Conservation (phyloP, 1,140 invertebrate species). For the Drosophila suzukii region DNA sequence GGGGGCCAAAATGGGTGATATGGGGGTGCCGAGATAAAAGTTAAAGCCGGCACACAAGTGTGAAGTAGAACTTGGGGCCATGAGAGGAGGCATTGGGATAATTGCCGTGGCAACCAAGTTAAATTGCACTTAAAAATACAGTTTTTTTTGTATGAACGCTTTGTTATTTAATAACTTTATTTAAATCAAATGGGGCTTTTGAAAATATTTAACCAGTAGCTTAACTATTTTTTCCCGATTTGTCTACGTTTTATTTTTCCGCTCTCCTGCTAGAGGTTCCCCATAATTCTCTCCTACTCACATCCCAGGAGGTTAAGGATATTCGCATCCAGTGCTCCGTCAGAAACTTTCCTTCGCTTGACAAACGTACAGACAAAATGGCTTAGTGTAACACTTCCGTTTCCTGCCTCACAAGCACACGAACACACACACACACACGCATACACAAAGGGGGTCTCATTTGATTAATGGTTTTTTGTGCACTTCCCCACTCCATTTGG, state of each 20-base stretch:
- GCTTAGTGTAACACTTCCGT: slow-evolving; percentile 78
- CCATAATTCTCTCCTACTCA: slow-evolving; percentile 11
- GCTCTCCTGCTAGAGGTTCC: not conserved
- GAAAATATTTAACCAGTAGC: too few species aligned
- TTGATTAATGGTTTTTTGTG: slow-evolving; percentile 77
- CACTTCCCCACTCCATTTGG: slow-evolving; percentile 11
- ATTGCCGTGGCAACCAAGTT: slow-evolving; percentile 10
- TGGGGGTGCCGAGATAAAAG: slow-evolving; percentile 38
- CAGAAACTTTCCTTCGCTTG: slow-evolving; percentile 35
- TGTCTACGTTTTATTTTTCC: not conserved
- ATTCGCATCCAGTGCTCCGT: slow-evolving; percentile 8
- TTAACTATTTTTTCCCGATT: too few species aligned
- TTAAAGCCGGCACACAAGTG: slow-evolving; percentile 46
- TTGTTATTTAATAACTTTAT: not conserved
- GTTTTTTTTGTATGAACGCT: not conserved
- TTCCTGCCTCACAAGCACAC: slow-evolving; percentile 42
- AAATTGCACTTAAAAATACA: slow-evolving; percentile 15
- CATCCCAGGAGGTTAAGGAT: slow-evolving; percentile 1
- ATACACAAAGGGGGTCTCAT: slow-evolving; percentile 30
- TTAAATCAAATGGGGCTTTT: too few species aligned
- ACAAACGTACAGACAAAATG: slow-evolving; percentile 70
- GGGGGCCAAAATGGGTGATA: not conserved
- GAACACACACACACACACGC: not conserved
- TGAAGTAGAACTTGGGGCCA: slow-evolving; percentile 22
- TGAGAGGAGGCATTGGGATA: slow-evolving; percentile 1